Conservation (phyloP, 2,888 invertebrate species). For the Seira sanloemensis region DNA sequence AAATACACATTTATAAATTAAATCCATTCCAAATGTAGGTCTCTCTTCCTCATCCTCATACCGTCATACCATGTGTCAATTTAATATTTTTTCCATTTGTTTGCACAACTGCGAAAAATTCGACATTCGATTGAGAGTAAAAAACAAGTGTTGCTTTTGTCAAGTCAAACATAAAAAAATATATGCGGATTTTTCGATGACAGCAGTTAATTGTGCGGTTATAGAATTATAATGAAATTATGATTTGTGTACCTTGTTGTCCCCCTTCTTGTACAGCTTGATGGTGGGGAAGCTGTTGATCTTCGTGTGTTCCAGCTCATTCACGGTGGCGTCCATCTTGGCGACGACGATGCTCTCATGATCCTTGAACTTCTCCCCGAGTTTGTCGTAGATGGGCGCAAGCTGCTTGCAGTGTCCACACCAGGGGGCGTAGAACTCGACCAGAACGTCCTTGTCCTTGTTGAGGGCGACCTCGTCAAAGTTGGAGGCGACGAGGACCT, state of each 20-base stretch:
- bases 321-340: slow-evolving; percentile 98
- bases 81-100: neutral
- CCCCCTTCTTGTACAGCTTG: slow-evolving; percentile 94
- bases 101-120: neutral
- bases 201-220: neutral
- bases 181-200: neutral
- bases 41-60: too few relatives aligned
- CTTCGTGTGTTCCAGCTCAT: slow-evolving; percentile 97
- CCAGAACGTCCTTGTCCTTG: slow-evolving; percentile 91
- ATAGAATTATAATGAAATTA: neutral
- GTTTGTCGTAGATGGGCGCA: slow-evolving; percentile 94
- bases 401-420: slow-evolving; percentile 89
- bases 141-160: neutral
- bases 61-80: too few relatives aligned
- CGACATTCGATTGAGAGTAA: neutral
- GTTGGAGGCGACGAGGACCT: slow-evolving; percentile 94
- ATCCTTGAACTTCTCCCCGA: slow-evolving; percentile 94
- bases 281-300: slow-evolving; percentile 96
- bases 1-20: too few relatives aligned
- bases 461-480: slow-evolving; percentile 95
- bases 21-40: too few relatives aligned
- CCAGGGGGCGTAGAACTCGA: slow-evolving; percentile 99
- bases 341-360: slow-evolving; percentile 90
- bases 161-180: neutral
- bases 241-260: slow-evolving; percentile 86